phyloP scores from a whole-genome alignment of 2,113 vertebrate genomes.

The Perccottus glenii region DNA sequence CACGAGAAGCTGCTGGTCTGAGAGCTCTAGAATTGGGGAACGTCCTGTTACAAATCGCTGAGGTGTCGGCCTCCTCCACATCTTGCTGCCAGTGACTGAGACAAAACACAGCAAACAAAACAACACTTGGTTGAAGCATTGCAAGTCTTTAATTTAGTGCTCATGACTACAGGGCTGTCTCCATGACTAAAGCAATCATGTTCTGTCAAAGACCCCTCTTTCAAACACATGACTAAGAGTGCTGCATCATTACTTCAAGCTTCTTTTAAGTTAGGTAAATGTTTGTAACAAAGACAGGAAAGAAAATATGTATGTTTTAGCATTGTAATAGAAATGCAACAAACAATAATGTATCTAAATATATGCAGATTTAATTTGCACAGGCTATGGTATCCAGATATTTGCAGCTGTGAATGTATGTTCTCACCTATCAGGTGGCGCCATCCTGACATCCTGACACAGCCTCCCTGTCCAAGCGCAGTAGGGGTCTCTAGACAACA shows the following conservation, averaged over 20 bases:
- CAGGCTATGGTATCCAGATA: neutral
- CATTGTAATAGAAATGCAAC: too few species aligned
- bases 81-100: constrained; percentile 89
- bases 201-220: constrained; percentile 13
- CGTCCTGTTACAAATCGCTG: constrained; percentile 72
- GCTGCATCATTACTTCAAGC: constrained; percentile 1
- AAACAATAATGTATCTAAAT: neutral
- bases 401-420: neutral
- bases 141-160: constrained; percentile 29
- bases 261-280: constrained; percentile 8
- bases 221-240: constrained; percentile 12
- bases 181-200: constrained; percentile 13
- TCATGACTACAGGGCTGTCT: constrained; percentile 5
- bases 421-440: constrained; percentile 75
- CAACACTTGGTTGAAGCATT: constrained; percentile 24
- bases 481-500: constrained; percentile 91
- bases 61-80: constrained; percentile 81
- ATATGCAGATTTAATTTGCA: too few species aligned
- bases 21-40: constrained; percentile 44
- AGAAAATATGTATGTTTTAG: neutral
- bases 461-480: constrained; percentile 86
- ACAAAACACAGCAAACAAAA: constrained; percentile 38
- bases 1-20: constrained; percentile 70
- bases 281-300: neutral
- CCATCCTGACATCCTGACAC: constrained; percentile 77